Percentiles rank a stretch among this genome's conserved stretches.
Conservation (phyloP, 2,113 vertebrate species). For the Acrocephalus arundinaceus region DNA sequence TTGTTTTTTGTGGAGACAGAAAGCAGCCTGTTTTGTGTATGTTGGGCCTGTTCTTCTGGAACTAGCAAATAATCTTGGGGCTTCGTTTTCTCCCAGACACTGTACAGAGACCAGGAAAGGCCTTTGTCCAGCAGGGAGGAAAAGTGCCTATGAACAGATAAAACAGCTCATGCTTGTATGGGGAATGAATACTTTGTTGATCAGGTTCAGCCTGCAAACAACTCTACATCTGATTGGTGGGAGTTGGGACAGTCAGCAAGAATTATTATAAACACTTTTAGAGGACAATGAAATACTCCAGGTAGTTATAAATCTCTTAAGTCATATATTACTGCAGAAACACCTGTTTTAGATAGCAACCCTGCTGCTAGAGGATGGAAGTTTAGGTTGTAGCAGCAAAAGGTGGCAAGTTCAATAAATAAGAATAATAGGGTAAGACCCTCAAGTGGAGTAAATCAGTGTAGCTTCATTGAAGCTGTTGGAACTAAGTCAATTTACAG, state of each 20-base stretch:
- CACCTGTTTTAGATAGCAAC: constrained; percentile 37
- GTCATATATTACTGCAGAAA: constrained; percentile 13
- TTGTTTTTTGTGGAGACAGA: neutral
- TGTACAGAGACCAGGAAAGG: neutral
- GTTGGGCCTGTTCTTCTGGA: neutral
- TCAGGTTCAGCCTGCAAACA: neutral
- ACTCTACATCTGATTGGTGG: neutral
- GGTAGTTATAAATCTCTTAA: neutral
- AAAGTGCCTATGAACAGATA: neutral
- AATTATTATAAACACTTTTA: constrained; percentile 2
- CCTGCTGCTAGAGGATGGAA: constrained; percentile 13
- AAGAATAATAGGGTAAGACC: constrained; percentile 37
- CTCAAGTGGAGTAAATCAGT: constrained; percentile 39
- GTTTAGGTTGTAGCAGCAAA: constrained; percentile 2
- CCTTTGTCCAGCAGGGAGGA: neutral
- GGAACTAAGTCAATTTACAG: constrained; percentile 43
- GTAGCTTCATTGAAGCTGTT: constrained; percentile 28
- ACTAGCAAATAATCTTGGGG: neutral
- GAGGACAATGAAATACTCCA: neutral
- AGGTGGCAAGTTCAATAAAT: constrained; percentile 31
- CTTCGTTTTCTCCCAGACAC: neutral
- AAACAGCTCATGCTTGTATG: neutral
- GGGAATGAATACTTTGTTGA: neutral
- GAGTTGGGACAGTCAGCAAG: neutral
- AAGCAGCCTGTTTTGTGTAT: neutral